Evolutionary conservation across 2,113 vertebrate species (phyloP).

Genomic region (Anthoscopus minutus): DNA sequence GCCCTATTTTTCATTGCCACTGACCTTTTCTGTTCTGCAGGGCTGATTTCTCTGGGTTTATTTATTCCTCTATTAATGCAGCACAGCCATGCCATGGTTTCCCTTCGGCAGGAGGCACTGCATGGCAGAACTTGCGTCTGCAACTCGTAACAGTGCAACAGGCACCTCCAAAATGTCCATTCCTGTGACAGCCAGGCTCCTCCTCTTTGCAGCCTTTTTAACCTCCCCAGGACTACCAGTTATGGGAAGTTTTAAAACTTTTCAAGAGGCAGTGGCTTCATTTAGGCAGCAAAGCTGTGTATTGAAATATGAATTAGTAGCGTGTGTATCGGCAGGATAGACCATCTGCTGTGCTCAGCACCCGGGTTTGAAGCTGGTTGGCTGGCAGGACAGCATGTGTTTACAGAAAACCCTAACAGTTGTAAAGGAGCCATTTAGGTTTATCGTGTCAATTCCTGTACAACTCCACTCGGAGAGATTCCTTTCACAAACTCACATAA

Average conservation of each 20-base stretch:
- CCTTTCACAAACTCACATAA: conserved; percentile 48
- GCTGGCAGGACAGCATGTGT: conserved; percentile 65
- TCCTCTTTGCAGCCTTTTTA: background rate
- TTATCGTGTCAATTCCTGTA: conserved; percentile 61
- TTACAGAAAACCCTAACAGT: conserved; percentile 66
- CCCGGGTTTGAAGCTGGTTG: conserved; percentile 62
- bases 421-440: conserved; percentile 67
- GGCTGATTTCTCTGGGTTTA: background rate
- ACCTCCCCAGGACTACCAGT: background rate
- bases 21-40: background rate
- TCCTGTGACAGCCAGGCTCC: background rate
- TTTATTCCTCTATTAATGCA: background rate
- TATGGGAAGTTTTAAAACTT: conserved; percentile 35
- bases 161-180: background rate
- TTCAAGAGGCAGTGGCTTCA: background rate
- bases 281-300: conserved; percentile 42
- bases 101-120: background rate
- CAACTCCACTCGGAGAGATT: conserved; percentile 17
- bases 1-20: background rate
- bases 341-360: conserved; percentile 63
- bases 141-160: background rate
- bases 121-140: background rate
- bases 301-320: conserved; percentile 59
- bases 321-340: conserved; percentile 44
- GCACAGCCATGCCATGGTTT: background rate